phyloP scores from a whole-genome alignment of 2,113 vertebrate species.

The Acanthisitta chloris region DNA sequence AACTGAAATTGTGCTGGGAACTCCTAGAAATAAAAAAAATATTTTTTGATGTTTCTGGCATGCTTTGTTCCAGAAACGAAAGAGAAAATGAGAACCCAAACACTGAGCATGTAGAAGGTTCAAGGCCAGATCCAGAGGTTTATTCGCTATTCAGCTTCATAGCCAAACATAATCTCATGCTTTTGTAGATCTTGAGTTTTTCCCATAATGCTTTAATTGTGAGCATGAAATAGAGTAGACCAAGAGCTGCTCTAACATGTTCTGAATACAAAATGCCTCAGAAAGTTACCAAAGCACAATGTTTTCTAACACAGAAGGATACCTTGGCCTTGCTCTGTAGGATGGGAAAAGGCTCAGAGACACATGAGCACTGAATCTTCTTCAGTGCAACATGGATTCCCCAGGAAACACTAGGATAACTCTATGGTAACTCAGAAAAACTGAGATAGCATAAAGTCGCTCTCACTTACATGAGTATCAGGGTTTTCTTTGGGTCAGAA shows the following conservation, averaged over 20 bases:
- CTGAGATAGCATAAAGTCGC: not conserved
- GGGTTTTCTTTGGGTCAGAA: not conserved
- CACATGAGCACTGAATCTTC: not conserved
- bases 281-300: not conserved
- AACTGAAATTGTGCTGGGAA: not conserved
- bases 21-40: not conserved
- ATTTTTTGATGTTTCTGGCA: not conserved
- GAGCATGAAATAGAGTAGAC: not conserved
- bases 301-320: not conserved
- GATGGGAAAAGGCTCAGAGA: not conserved
- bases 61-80: not conserved
- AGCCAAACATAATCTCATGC: not conserved
- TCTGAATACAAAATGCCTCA: not conserved
- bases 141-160: not conserved
- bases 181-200: not conserved
- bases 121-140: not conserved
- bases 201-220: not conserved
- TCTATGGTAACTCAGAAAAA: not conserved
- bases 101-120: accelerated
- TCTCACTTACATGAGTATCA: not conserved
- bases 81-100: not conserved
- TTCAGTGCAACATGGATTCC: not conserved
- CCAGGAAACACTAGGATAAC: not conserved
- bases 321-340: not conserved
- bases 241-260: not conserved